Evolutionary conservation across 2,113 vertebrate genomes (phyloP).

Genomic region (Leucoraja erinaceus): DNA sequence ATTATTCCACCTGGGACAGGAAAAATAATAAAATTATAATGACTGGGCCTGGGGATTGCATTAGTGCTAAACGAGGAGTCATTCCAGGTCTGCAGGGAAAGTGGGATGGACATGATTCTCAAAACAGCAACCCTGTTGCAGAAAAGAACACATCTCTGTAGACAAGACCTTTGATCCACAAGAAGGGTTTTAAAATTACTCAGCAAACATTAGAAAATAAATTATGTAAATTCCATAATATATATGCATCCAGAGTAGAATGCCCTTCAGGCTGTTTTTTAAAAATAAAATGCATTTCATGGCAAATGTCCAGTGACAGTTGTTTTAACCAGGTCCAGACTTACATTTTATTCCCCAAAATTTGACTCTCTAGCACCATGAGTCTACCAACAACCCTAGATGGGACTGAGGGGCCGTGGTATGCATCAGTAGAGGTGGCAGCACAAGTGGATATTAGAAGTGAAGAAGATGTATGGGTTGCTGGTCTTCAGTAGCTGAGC

Average conservation of each 20-base stretch:
- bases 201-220: not conserved
- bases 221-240: constrained; percentile 31
- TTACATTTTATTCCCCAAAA: constrained; percentile 4
- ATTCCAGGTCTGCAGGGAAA: not conserved
- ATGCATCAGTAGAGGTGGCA: too few relatives aligned
- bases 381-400: too few relatives aligned
- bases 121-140: not conserved
- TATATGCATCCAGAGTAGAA: constrained; percentile 9
- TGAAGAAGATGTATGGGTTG: too few relatives aligned
- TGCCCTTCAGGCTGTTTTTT: not conserved
- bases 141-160: not conserved
- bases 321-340: not conserved
- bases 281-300: not conserved
- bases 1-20: not conserved
- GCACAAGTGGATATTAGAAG: too few relatives aligned
- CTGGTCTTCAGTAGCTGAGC: too few relatives aligned
- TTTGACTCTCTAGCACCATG: not conserved
- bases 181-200: not conserved
- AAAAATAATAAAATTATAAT: not conserved
- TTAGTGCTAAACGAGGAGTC: not conserved
- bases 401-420: too few relatives aligned
- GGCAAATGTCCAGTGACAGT: not conserved
- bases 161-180: not conserved
- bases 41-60: not conserved
- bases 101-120: not conserved